These are phyloP conservation scores for Saccopteryx leptura DNA, from an alignment of 2,113 vertebrate genomes.

Conservation along the genomic window DNA sequence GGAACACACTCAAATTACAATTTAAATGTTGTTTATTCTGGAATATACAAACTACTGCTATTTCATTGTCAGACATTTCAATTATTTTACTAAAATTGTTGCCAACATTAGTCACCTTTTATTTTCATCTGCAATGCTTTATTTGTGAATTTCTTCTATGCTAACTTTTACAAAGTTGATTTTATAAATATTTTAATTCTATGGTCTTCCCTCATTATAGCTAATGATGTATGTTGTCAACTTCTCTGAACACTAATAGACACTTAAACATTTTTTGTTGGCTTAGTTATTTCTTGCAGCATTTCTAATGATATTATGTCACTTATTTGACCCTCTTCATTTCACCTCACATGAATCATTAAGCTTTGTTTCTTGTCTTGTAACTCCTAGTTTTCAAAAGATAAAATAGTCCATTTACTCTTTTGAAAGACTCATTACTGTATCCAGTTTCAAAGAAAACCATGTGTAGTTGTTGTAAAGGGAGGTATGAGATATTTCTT, in stretches of 20 bases:
- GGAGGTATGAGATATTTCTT: slow-evolving; percentile 29
- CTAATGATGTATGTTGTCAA: slow-evolving; percentile 41
- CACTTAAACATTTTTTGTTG: slow-evolving; percentile 3
- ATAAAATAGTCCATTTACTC: slow-evolving; percentile 52
- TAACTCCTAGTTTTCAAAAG: slow-evolving; percentile 44
- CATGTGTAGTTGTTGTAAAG: background rate
- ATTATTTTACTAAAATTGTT: slow-evolving; percentile 58
- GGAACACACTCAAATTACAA: slow-evolving; percentile 53
- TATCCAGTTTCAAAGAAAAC: slow-evolving; percentile 42
- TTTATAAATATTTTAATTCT: slow-evolving; percentile 50
- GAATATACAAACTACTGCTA: slow-evolving; percentile 17
- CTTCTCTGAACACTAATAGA: slow-evolving; percentile 53
- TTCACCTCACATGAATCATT: slow-evolving; percentile 41
- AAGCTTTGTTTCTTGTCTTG: background rate
- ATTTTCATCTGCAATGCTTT: background rate
- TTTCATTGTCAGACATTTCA: slow-evolving; percentile 57
- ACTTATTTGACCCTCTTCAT: slow-evolving; percentile 25
- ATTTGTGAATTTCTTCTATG: background rate
- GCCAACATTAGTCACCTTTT: background rate
- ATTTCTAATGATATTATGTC: background rate
- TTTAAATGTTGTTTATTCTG: slow-evolving; percentile 60
- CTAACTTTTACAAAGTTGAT: slow-evolving; percentile 22
- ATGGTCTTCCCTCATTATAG: slow-evolving; percentile 28
- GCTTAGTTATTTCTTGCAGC: slow-evolving; percentile 26
- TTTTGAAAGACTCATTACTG: slow-evolving; percentile 45